Percentiles rank a stretch among this genome's conserved stretches.
These are phyloP conservation scores for Lasaia peninsularis DNA, from an alignment of 1,140 invertebrate genomes.

Conservation along the genomic window DNA sequence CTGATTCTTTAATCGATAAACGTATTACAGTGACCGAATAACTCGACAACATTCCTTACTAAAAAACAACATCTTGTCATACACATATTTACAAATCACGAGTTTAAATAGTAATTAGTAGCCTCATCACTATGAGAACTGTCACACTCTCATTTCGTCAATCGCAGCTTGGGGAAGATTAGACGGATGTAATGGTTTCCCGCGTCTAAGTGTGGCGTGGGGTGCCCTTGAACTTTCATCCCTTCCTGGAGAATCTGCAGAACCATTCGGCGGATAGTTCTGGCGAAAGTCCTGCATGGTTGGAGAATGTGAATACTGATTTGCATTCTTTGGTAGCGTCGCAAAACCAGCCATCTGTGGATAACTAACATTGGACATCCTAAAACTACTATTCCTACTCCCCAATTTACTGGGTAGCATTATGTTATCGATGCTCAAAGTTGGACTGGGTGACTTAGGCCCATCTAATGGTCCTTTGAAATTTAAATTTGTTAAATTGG, in stretches of 20 bases:
- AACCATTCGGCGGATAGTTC: constrained; percentile 65
- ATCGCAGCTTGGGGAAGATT: constrained; percentile 85
- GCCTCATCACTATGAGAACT: constrained; percentile 41
- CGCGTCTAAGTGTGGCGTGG: constrained; percentile 67
- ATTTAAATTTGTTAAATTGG: constrained; percentile 60
- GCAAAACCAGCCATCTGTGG: constrained; percentile 66
- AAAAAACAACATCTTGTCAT: constrained; percentile 35
- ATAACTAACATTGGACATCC: constrained; percentile 60
- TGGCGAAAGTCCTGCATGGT: constrained; percentile 67
- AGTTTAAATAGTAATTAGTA: constrained; percentile 9
- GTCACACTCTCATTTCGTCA: constrained; percentile 92
- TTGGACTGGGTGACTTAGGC: constrained; percentile 70
- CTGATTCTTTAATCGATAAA: constrained; percentile 54
- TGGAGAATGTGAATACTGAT: constrained; percentile 66
- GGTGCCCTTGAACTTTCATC: constrained; percentile 43
- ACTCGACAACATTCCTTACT: constrained; percentile 45
- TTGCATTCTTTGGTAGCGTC: constrained; percentile 73
- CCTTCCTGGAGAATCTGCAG: constrained; percentile 46
- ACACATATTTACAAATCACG: constrained; percentile 52
- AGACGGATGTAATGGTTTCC: constrained; percentile 50
- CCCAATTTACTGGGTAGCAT: constrained; percentile 72
- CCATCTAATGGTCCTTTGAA: constrained; percentile 72
- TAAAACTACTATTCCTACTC: constrained; percentile 62
- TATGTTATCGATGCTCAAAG: constrained; percentile 68
- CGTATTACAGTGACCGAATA: constrained; percentile 53